A percentile compares a stretch with the other conserved stretches of the same genome.
These are phyloP conservation scores for Myrmecobius fasciatus DNA, from an alignment of 2,113 vertebrate species.

Conservation along the genomic window DNA sequence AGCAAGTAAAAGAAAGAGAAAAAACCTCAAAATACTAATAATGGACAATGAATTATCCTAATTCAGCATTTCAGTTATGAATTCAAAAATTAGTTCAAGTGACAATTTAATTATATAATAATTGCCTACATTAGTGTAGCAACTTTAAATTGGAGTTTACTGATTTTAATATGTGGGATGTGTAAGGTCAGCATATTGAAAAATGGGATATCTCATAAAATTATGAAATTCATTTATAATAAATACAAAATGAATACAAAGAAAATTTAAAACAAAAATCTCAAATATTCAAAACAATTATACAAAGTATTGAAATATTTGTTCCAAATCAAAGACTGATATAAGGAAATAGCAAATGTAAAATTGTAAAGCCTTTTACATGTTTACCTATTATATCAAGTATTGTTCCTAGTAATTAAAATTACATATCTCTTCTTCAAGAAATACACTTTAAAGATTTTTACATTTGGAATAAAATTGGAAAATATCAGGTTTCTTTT, in stretches of 20 bases:
- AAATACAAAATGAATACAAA: no score
- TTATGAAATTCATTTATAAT: not conserved
- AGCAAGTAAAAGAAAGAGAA: no score
- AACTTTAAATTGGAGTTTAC: not conserved
- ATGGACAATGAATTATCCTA: not conserved
- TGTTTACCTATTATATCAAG: not conserved
- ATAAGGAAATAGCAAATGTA: not conserved
- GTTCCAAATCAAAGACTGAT: not conserved
- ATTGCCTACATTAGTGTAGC: not conserved
- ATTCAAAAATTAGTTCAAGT: not conserved
- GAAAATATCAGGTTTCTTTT: not conserved
- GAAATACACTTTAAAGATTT: not conserved
- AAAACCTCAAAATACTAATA: not conserved
- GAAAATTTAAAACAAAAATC: not conserved
- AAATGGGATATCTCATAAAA: not conserved
- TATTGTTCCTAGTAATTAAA: not conserved
- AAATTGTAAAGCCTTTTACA: not conserved
- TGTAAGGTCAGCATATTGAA: not conserved
- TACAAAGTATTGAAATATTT: not conserved
- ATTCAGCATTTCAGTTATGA: not conserved
- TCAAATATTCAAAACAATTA: not conserved
- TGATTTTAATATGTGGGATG: not conserved
- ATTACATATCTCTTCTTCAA: not conserved
- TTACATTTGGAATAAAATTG: not conserved
- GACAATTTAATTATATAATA: not conserved